Percentiles rank a stretch among this genome's conserved stretches.
phyloP scores from a whole-genome alignment of 1,140 invertebrate genomes.

The Drosophila tani region DNA sequence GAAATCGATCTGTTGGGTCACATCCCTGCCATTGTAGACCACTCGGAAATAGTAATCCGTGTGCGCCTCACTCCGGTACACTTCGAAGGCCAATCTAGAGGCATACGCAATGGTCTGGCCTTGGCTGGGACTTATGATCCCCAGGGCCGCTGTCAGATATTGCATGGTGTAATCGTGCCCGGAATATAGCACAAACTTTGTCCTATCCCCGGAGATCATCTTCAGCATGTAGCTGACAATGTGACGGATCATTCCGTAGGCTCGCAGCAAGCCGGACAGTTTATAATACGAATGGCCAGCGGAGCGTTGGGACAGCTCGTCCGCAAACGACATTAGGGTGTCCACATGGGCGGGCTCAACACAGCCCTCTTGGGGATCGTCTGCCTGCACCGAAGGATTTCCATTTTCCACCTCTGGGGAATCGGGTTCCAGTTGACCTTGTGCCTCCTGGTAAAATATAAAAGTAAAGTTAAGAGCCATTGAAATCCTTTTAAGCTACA shows the following conservation, averaged over 20 bases:
- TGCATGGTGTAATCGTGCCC: conserved; percentile 96
- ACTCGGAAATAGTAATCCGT: conserved; percentile 90
- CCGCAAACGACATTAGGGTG: conserved; percentile 90
- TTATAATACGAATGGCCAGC: conserved; percentile 88
- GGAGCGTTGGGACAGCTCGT: conserved; percentile 90
- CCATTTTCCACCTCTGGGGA: conserved; percentile 34
- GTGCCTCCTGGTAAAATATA: conserved; percentile 4
- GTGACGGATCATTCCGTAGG: conserved; percentile 91
- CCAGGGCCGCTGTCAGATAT: conserved; percentile 92
- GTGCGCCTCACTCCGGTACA: conserved; percentile 88
- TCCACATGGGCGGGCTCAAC: conserved; percentile 88
- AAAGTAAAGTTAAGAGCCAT: not conserved
- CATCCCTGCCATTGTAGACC: conserved; percentile 94
- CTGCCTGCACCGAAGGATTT: conserved; percentile 27
- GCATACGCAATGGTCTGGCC: conserved; percentile 90
- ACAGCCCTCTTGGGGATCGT: conserved; percentile 62
- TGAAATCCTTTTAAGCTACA: too few relatives aligned
- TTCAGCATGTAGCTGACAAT: conserved; percentile 92
- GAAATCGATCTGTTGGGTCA: conserved; percentile 92
- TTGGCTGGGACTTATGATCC: conserved; percentile 85
- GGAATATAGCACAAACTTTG: conserved; percentile 94
- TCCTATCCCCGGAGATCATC: conserved; percentile 91
- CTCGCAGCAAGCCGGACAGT: conserved; percentile 89
- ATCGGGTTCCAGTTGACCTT: conserved; percentile 24
- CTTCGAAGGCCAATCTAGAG: conserved; percentile 93